Percentiles rank a stretch among this genome's conserved stretches.
phyloP scores from a whole-genome alignment of 2,113 vertebrate genomes.

The Tapirus terrestris region DNA sequence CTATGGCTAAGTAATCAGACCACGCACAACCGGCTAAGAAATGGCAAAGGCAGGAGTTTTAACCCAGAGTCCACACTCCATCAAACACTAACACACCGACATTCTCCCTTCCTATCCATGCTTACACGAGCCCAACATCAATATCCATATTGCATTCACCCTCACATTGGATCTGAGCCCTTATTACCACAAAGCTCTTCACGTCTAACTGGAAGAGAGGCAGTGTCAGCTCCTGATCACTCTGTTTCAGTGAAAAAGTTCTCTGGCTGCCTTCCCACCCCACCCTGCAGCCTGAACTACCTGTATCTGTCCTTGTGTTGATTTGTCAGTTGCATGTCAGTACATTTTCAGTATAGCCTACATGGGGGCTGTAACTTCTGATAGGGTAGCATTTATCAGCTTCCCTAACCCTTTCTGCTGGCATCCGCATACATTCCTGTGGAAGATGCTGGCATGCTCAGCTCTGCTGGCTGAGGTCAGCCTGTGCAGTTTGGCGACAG shows the following conservation, averaged over 20 bases:
- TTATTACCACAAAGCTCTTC: background rate
- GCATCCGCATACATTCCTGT: background rate
- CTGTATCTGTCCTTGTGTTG: background rate
- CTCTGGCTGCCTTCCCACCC: background rate
- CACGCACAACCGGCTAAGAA: background rate
- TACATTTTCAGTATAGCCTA: background rate
- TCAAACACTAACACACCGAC: background rate
- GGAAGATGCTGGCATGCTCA: background rate
- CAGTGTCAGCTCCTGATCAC: background rate
- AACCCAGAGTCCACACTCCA: background rate
- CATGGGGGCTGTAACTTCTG: background rate
- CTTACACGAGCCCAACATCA: background rate
- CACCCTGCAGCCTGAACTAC: background rate
- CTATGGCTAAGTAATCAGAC: background rate
- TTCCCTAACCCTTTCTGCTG: background rate
- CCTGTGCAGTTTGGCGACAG: background rate
- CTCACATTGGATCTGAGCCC: background rate
- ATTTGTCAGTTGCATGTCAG: accelerated
- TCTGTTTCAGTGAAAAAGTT: background rate
- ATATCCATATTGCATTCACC: background rate
- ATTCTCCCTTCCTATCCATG: background rate
- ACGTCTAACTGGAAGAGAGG: background rate
- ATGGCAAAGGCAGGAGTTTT: background rate
- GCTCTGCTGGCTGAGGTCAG: background rate
- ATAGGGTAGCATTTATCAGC: background rate